Evolutionary conservation across 53 echinoderm and acorn worm species (phyloP), one percentile per base, ranked within the genome.

Genomic region (Hippasteria phrygiana): DNA sequence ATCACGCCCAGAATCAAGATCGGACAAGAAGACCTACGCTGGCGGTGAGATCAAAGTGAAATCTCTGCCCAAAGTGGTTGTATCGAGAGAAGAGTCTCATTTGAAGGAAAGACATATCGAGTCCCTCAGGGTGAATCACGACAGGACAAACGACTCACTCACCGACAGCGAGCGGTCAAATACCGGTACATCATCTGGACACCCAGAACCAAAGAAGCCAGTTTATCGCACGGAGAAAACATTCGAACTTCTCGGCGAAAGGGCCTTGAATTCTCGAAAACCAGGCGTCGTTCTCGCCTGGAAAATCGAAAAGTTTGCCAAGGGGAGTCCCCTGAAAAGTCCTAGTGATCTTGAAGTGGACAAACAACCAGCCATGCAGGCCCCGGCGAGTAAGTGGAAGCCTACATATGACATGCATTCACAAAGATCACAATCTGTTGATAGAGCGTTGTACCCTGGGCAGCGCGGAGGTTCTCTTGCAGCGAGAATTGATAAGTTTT

Each of bases 41-140:
- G 85, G 85, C 20, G 31, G 71, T 36, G 85, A 85, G 85, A 85
- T 85, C 71, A 85, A 71, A 50, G 85, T 85, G 70, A 85, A 85
- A 39, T 70, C 85, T 32, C 24, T 85, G 70, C 85, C 85, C 20
- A 85, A 54, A 65, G 85, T 85, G 70, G 85, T 85, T 2, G 85
- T 85, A 10, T 69, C 85, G 2, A 71, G 85, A 53, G 85, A 85
- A 32, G 70, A 69, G 36, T 85, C 85, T n/a, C 69, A 46, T 27
- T 43, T 71, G 38, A 85, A 85, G 43, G 85, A 28, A 1, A 53
- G 71, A n/a, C 85, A 71, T 34, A 85, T 85, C 29, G 85, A 85
- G 71, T 70, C 70, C 18, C 70, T 85, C 35, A 50, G 85, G 53
- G 85, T 85, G 17, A 71, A 71, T 36, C 85, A 85, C 84, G 71